phyloP scores from a whole-genome alignment of 2,888 invertebrate species.

The Diloba caeruleocephala region DNA sequence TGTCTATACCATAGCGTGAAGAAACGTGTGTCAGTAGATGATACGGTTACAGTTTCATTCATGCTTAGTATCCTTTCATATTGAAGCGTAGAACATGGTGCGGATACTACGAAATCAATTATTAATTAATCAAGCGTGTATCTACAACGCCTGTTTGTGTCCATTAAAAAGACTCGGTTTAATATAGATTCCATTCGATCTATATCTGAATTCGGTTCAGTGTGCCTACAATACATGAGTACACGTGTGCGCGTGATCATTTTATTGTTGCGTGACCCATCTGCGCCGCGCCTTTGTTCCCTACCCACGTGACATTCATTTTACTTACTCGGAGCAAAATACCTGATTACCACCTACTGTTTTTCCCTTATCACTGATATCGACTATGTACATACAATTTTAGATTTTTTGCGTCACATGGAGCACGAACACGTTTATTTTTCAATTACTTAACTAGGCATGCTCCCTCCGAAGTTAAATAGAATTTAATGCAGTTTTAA shows the following conservation, averaged over 20 bases:
- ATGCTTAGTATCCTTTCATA: conserved; percentile 37
- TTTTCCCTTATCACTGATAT: conserved; percentile 34
- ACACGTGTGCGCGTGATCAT: conserved; percentile 70
- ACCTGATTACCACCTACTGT: conserved; percentile 39
- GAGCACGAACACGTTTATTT: conserved; percentile 70
- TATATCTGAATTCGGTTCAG: conserved; percentile 42
- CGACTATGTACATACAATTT: conserved; percentile 36
- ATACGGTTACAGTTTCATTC: conserved; percentile 52
- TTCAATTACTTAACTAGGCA: conserved; percentile 77
- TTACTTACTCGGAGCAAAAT: conserved; percentile 68
- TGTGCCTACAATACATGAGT: no score
- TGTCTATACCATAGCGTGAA: conserved; percentile 56
- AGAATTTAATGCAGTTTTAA: conserved; percentile 85
- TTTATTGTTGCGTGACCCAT: conserved; percentile 79
- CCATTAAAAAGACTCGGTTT: conserved; percentile 45
- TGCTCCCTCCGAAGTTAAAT: conserved; percentile 77
- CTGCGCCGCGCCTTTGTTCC: conserved; percentile 69
- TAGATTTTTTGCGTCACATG: conserved; percentile 68
- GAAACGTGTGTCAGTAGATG: conserved; percentile 55
- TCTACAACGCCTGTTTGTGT: conserved; percentile 24
- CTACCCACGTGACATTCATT: conserved; percentile 77
- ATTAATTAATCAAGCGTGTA: conserved; percentile 39
- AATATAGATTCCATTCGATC: conserved; percentile 44
- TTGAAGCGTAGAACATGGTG: conserved; percentile 27
- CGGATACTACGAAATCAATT: conserved; percentile 47